These are phyloP conservation scores for Caprella mutica DNA, from an alignment of 2,888 invertebrate genomes.

Conservation along the genomic window DNA sequence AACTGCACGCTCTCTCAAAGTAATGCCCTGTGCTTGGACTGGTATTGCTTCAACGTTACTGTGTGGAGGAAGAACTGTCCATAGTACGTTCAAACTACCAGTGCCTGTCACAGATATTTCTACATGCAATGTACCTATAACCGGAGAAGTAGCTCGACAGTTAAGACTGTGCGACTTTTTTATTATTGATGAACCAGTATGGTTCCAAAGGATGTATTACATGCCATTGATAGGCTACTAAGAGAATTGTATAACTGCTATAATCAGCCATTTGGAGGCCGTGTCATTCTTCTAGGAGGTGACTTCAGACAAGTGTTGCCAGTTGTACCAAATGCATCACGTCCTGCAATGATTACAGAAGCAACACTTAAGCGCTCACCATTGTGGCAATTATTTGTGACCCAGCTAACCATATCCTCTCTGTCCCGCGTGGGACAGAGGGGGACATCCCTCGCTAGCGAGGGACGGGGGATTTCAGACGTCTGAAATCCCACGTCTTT, in stretches of 20 bases:
- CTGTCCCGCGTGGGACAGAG: too few relatives aligned
- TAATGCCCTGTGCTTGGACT: conserved; percentile 41
- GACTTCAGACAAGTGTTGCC: conserved; percentile 36
- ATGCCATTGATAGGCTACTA: conserved; percentile 39
- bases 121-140: conserved; percentile 38
- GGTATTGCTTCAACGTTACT: conserved; percentile 43
- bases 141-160: conserved; percentile 36
- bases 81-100: conserved; percentile 40
- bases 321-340: conserved; percentile 7
- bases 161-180: conserved; percentile 40
- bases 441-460: too few relatives aligned
- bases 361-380: background rate
- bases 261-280: conserved; percentile 8
- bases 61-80: conserved; percentile 40
- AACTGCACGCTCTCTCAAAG: background rate
- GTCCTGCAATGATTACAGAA: background rate
- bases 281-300: conserved; percentile 34
- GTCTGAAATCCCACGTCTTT: too few relatives aligned
- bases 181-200: conserved; percentile 40
- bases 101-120: conserved; percentile 36
- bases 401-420: too few relatives aligned
- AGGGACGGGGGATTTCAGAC: too few relatives aligned
- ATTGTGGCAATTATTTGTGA: too few relatives aligned
- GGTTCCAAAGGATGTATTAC: conserved; percentile 38
- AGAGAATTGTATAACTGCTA: conserved; percentile 34